Base-by-base conservation (phyloP, 2,797 vertebrate genomes). In the Eidolon dupreanum region DNA sequence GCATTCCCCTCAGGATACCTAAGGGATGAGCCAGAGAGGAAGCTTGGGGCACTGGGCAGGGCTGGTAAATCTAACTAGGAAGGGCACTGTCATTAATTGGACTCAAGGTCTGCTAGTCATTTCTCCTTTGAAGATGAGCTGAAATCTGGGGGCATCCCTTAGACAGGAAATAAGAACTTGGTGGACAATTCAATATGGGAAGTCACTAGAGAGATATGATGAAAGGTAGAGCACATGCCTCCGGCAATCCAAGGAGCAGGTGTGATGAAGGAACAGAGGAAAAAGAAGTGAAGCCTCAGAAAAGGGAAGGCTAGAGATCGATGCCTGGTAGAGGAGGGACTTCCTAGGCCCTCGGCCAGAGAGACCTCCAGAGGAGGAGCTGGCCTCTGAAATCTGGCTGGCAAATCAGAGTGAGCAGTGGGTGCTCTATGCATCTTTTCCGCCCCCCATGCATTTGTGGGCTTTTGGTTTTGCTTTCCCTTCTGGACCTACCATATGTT, bases 51-150 rank as follows among this genome's bases (percentile, higher is more conserved):
- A 74, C 5, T 77, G 65, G 85, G 81, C 61, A 92, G 89, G 85
- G 84, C 63, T 78, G 55, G 71, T 33, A 93, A 93, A 82, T 28
- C 28, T 90, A 93, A 71, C 82, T 61, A 66, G 94, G 96, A 96
- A 95, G 66, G 65, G 53, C 73, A 83, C 3, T 51, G 46, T 66
- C 84, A 88, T 71, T 88, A 85, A 51, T 11, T 53, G 70, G 59
- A 70, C 53, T 88, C 65, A 84, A 94, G 31, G 68, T 53, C 38
- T 94, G 41, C 81, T 26, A 93, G 87, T 92, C 57, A 88, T 79
- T 95, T 97, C 36, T 94, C 73, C 84, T 97, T 93, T 79, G 90
- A 93, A 92, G 90, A 88, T 57, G 74, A 83, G 66, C 95, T 90
- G 74, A 91, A 93, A 88, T 79, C 70, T 71, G 13, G 59, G 93